phyloP scores from a whole-genome alignment of 2,888 invertebrate genomes.

The Hypselothyrea guttata region DNA sequence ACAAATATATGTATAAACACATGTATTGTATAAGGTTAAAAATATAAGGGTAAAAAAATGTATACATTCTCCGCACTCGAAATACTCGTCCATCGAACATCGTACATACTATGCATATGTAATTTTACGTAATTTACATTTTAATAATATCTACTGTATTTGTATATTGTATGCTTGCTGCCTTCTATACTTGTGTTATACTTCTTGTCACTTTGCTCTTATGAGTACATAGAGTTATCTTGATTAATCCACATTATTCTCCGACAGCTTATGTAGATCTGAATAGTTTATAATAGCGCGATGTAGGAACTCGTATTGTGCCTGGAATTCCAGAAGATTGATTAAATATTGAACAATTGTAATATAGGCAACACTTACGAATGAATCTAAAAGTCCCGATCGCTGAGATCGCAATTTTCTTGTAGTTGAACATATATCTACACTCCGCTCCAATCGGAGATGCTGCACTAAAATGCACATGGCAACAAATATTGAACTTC shows the following conservation, averaged over 20 bases:
- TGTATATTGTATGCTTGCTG: constrained; percentile 49
- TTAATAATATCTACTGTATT: constrained; percentile 53
- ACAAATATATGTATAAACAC: constrained; percentile 62
- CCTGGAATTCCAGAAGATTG: constrained; percentile 83
- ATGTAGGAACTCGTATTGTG: constrained; percentile 96
- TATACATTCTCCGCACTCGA: constrained; percentile 53
- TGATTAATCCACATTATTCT: constrained; percentile 64
- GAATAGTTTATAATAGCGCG: constrained; percentile 95
- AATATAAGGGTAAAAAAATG: constrained; percentile 69
- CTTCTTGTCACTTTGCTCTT: constrained; percentile 19
- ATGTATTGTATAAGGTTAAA: constrained; percentile 65
- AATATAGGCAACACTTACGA: constrained; percentile 70
- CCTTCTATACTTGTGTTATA: constrained; percentile 5
- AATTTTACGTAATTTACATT: constrained; percentile 56
- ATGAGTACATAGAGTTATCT: constrained; percentile 34
- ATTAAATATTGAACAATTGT: background rate
- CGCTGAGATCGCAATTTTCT: constrained; percentile 93
- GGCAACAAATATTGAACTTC: constrained; percentile 94
- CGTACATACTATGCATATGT: constrained; percentile 52
- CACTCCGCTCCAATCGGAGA: constrained; percentile 90
- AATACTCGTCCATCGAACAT: too few relatives aligned
- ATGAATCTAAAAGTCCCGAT: constrained; percentile 91
- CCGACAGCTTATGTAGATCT: constrained; percentile 89
- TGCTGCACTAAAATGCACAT: constrained; percentile 93
- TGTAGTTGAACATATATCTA: constrained; percentile 92